These are phyloP conservation scores for Incurvaria masculella DNA, from an alignment of 2,888 invertebrate species.

Conservation along the genomic window DNA sequence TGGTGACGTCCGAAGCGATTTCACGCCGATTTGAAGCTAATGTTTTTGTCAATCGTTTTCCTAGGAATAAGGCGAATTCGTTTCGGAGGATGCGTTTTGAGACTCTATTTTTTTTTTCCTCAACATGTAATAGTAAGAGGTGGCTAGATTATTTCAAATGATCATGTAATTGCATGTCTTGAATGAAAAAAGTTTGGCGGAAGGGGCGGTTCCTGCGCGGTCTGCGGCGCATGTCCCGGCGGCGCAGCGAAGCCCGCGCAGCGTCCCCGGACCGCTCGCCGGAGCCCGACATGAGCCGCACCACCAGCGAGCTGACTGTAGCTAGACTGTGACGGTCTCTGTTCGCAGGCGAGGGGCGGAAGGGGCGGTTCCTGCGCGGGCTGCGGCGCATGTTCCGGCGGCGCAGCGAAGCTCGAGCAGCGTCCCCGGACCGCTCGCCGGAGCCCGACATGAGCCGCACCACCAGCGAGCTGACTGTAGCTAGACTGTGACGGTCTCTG, in stretches of 20 bases:
- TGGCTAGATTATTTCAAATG: no score
- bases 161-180: no score
- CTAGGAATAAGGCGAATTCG: no score
- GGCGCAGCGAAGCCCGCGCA: slow-evolving; percentile 38
- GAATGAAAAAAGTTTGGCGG: no score
- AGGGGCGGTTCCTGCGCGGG: slow-evolving; percentile 65
- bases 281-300: slow-evolving; percentile 58
- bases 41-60: no score
- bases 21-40: no score
- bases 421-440: slow-evolving; percentile 41
- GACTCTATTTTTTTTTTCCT: no score
- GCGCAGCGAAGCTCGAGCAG: slow-evolving; percentile 36
- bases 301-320: slow-evolving; percentile 67
- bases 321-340: no score
- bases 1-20: no score
- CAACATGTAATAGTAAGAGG: no score
- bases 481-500: no score
- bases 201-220: slow-evolving; percentile 67
- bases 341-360: slow-evolving; percentile 24
- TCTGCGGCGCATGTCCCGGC: slow-evolving; percentile 68
- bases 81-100: no score
- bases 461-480: slow-evolving; percentile 66
- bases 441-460: slow-evolving; percentile 61
- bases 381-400: slow-evolving; percentile 70
- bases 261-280: slow-evolving; percentile 41